Conservation (phyloP, 2,113 vertebrate species). For the Bubo scandiacus region DNA sequence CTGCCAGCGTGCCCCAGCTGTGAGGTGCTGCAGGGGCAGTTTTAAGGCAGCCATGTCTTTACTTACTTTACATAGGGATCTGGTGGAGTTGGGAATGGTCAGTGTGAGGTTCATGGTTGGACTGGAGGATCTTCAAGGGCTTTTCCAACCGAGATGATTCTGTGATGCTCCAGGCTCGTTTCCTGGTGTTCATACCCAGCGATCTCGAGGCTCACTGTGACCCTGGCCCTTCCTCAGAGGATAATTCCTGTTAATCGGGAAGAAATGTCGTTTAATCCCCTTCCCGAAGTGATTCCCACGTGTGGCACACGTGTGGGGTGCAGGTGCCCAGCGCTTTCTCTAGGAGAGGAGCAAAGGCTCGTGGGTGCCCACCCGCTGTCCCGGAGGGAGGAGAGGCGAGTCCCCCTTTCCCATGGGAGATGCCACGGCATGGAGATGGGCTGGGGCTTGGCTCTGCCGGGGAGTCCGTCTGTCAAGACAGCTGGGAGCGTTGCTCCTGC, state of each 20-base stretch:
- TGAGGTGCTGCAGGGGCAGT: not conserved
- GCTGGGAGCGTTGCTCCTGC: not conserved
- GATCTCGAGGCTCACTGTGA: not conserved
- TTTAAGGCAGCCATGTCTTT: not conserved
- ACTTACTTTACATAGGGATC: too few relatives aligned
- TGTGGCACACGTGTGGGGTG: accelerated
- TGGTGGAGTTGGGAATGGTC: too few relatives aligned
- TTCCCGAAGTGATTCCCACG: not conserved
- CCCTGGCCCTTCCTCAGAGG: not conserved
- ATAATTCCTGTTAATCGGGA: not conserved
- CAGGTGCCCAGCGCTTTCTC: accelerated
- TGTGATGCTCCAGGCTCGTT: not conserved
- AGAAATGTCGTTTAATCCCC: not conserved
- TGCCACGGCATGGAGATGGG: not conserved
- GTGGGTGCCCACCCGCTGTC: accelerated
- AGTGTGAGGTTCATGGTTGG: too few relatives aligned
- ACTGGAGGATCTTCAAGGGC: too few relatives aligned
- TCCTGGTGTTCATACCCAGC: not conserved
- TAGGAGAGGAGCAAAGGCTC: not conserved
- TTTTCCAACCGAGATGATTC: too few relatives aligned
- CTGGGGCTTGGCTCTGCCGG: not conserved
- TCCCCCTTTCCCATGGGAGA: accelerated
- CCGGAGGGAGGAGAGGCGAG: not conserved
- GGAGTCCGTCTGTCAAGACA: not conserved
- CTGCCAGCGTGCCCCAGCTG: not conserved